phyloP scores from a whole-genome alignment of 2,113 vertebrate species.

The Perca flavescens region DNA sequence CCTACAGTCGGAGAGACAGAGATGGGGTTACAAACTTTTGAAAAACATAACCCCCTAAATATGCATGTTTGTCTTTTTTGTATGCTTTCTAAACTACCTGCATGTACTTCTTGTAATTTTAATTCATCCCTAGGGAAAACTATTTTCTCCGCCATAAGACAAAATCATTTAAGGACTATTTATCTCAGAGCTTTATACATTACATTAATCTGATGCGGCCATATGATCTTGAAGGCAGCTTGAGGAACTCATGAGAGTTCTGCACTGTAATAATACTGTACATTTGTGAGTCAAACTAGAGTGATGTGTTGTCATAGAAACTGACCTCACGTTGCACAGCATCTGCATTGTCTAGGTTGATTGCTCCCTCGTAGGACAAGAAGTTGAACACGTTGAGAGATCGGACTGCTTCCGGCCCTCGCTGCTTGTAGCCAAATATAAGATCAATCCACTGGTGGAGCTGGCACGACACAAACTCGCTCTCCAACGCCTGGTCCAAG shows the following conservation, averaged over 20 bases:
- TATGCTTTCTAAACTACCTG: not conserved
- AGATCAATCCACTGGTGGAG: conserved; percentile 99
- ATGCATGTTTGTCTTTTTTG: not conserved
- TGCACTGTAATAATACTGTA: not conserved
- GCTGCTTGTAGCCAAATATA: conserved; percentile 98
- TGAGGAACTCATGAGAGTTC: not conserved
- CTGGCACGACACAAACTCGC: conserved; percentile 98
- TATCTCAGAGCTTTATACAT: not conserved
- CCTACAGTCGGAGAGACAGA: conserved; percentile 79
- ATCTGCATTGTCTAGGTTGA: conserved; percentile 93
- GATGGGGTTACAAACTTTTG: not conserved
- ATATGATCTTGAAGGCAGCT: not conserved
- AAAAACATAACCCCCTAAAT: not conserved
- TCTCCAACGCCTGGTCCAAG: conserved; percentile 91
- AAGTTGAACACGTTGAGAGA: conserved; percentile 97
- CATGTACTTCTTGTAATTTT: not conserved
- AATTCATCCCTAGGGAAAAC: not conserved
- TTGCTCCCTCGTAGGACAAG: conserved; percentile 95
- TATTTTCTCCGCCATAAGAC: not conserved
- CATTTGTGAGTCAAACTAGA: not conserved
- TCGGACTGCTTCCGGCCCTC: conserved; percentile 95
- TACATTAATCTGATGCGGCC: not conserved
- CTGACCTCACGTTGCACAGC: conserved; percentile 93
- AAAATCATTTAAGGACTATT: not conserved
- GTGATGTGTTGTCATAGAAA: conserved; percentile 36